phyloP scores from a whole-genome alignment of 2,888 invertebrate species.

The Heliconius aoede region DNA sequence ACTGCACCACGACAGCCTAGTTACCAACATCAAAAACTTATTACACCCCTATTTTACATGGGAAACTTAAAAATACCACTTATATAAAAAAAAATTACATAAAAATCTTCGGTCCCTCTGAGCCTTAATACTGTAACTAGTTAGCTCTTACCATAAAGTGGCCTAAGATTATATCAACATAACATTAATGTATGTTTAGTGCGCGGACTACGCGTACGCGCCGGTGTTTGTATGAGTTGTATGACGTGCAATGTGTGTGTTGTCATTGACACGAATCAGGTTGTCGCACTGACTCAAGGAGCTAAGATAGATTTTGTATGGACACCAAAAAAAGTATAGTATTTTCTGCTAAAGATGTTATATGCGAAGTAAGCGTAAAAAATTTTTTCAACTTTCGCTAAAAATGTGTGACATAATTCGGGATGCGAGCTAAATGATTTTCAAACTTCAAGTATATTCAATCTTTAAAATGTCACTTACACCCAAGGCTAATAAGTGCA shows the following conservation, averaged over 20 bases:
- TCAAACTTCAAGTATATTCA: too few species aligned
- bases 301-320: constrained; percentile 49
- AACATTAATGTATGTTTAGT: constrained; percentile 28
- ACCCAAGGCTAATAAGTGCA: too few species aligned
- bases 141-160: constrained; percentile 28
- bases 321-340: constrained; percentile 29
- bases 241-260: constrained; percentile 47
- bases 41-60: too few species aligned
- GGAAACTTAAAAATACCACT: too few species aligned
- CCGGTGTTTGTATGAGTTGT: constrained; percentile 33
- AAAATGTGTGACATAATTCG: too few species aligned
- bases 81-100: neutral
- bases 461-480: too few species aligned
- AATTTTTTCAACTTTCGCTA: too few species aligned
- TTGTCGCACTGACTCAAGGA: constrained; percentile 74
- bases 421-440: too few species aligned
- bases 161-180: constrained; percentile 41
- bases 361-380: too few species aligned
- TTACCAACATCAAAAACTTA: too few species aligned
- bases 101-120: neutral
- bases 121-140: constrained; percentile 13
- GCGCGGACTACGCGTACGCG: neutral
- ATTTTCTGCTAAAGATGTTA: neutral
- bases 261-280: constrained; percentile 78
- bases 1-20: too few species aligned